phyloP scores from a whole-genome alignment of 2,888 invertebrate species.

The Neria commutata region DNA sequence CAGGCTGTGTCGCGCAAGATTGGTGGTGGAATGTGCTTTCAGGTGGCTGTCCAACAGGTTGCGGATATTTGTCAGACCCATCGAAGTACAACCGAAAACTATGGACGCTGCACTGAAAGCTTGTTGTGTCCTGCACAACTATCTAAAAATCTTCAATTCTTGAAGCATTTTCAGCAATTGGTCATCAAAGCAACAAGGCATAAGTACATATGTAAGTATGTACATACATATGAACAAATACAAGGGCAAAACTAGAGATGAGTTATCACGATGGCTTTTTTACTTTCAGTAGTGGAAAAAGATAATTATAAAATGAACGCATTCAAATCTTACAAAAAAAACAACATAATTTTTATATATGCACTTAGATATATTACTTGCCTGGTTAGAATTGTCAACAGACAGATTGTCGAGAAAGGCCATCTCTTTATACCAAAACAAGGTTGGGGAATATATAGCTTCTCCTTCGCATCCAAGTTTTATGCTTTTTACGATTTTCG shows the following conservation, averaged over 20 bases:
- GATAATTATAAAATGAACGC: neutral
- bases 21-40: neutral
- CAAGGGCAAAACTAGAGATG: neutral
- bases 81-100: neutral
- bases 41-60: neutral
- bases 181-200: neutral
- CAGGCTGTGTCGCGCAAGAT: neutral
- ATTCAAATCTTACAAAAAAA: neutral
- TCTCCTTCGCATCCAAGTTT: neutral
- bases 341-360: neutral
- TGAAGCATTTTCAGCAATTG: neutral
- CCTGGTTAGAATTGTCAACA: neutral
- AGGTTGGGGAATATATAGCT: neutral
- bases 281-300: neutral
- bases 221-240: too few relatives aligned
- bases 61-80: neutral
- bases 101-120: neutral
- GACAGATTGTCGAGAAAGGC: neutral
- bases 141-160: neutral
- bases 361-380: neutral
- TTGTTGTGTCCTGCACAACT: neutral
- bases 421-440: neutral
- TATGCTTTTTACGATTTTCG: neutral
- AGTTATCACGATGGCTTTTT: neutral
- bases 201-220: too few relatives aligned